Evolutionary conservation across 1,140 invertebrate genomes (phyloP).

Genomic region (Chrysopa pallens): DNA sequence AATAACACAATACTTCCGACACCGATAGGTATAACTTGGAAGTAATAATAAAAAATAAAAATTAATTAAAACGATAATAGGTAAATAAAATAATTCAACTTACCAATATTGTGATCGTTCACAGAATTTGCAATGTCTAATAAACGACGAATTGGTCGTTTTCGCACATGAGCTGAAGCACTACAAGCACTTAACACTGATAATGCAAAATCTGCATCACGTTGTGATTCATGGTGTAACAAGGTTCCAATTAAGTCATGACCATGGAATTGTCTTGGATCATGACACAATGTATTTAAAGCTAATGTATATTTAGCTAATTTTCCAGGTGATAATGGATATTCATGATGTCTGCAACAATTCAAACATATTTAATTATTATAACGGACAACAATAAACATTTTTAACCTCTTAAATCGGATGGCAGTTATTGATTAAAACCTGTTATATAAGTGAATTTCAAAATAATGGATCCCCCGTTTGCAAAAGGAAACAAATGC

Average conservation of each 20-base stretch:
- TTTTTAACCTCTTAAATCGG: no score
- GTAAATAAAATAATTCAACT: constrained; percentile 7
- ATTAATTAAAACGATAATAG: no score
- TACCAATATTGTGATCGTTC: constrained; percentile 56
- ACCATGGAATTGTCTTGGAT: constrained; percentile 59
- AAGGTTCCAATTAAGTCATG: constrained; percentile 47
- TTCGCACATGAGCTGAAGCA: constrained; percentile 59
- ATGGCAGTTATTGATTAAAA: no score
- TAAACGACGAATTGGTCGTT: constrained; percentile 55
- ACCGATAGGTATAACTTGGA: no score
- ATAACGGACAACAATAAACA: no score
- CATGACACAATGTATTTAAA: constrained; percentile 56
- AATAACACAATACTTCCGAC: no score
- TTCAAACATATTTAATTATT: no score
- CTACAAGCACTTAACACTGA: constrained; percentile 51
- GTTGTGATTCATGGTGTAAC: constrained; percentile 30
- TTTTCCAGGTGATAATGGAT: constrained; percentile 49
- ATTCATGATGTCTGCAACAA: constrained; percentile 43
- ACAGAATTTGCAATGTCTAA: constrained; percentile 57
- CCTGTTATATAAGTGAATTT: no score
- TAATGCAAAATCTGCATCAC: constrained; percentile 49
- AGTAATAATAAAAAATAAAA: no score
- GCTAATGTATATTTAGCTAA: constrained; percentile 58
- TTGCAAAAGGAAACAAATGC: no score
- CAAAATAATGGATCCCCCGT: no score